Base-by-base conservation (phyloP, 2,888 invertebrate genomes). In the Phasia obesa region DNA sequence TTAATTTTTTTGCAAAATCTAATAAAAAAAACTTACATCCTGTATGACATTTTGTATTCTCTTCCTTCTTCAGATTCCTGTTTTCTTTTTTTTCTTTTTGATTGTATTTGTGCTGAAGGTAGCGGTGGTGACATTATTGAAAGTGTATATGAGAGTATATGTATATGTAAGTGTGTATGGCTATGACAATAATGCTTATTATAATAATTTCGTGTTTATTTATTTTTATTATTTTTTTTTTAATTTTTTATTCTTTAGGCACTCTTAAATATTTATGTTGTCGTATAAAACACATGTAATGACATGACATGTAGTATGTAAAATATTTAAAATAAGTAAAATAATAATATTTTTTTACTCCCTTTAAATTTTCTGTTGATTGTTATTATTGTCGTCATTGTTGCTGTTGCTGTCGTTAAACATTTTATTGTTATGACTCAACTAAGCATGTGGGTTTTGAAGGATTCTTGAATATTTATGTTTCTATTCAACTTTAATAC, bases 151-250 rank as follows among this genome's bases (percentile, higher is more conserved):
- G 23, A 55, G 70, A 47, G 47, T 5, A 9, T 17, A 25, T 55
- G 27, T 65, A 17, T 44, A 57, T 38, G 44, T 19, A 49, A 23
- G 67, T 60, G 84, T 67, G 86, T 86, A 85, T 85, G 87, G 86
- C 86, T 88, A 87, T 87, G 87, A 89, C 89, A 89, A 89, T 89
- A 89, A 88, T 85, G 89, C 89, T 89, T 89, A 89, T 89, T 89
- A 88, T 89, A 88, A 88, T 88, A 88, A 88, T 88, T 87, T 85
- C 11, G 86, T 87, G 86, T 86, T 85, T 86, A 84, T 86, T 85
- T 85, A 81, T 81, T 81, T 76, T 44, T 17, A 59, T n/a, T n/a
- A n/a, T 85, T 47, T 51, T 11, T 51, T 51, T 73, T 60, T 55
- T 64, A 57, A 21, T 69, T 47, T 67, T 47, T 60, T 42, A 27